A percentile compares a stretch with the other conserved stretches of the same genome.
phyloP scores from a whole-genome alignment of 2,888 invertebrate genomes.

The Ophion slaviceki region DNA sequence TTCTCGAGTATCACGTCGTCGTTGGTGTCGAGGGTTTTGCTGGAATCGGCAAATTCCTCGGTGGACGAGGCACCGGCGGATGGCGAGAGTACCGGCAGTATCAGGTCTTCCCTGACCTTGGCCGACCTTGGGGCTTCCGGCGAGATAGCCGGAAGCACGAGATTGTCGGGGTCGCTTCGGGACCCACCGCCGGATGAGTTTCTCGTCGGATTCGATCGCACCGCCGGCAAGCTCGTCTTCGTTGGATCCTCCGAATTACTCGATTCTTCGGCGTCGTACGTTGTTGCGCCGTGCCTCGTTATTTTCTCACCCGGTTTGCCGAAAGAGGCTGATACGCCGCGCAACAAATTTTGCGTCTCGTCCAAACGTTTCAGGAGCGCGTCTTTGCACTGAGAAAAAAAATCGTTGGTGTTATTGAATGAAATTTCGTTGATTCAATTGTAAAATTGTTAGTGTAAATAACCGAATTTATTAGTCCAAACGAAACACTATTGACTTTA shows the following conservation, averaged over 20 bases:
- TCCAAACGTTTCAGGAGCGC: slow-evolving; percentile 71
- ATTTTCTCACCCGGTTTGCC: slow-evolving; percentile 63
- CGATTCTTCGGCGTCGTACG: slow-evolving; percentile 50
- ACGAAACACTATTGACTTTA: no score
- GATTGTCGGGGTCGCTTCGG: slow-evolving; percentile 68
- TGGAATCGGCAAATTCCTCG: slow-evolving; percentile 50
- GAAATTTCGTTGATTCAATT: no score
- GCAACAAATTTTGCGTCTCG: slow-evolving; percentile 72
- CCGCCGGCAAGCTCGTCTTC: slow-evolving; percentile 76
- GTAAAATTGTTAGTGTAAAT: no score
- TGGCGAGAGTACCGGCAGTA: slow-evolving; percentile 76
- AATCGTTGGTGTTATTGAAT: no score
- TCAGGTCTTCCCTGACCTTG: slow-evolving; percentile 72
- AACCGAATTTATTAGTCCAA: no score
- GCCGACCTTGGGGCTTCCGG: slow-evolving; percentile 73
- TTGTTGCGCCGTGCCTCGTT: slow-evolving; percentile 26
- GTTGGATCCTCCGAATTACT: slow-evolving; percentile 49
- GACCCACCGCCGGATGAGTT: slow-evolving; percentile 68
- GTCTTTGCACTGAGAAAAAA: slow-evolving; percentile 42
- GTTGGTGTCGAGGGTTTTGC: slow-evolving; percentile 54
- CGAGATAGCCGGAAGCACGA: slow-evolving; percentile 78
- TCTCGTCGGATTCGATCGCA: slow-evolving; percentile 73
- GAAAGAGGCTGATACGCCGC: slow-evolving; percentile 71
- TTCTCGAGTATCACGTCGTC: slow-evolving; percentile 24
- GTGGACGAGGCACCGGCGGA: slow-evolving; percentile 53